These are phyloP conservation scores for Dysdera silvatica DNA, from an alignment of 1,140 invertebrate genomes.

Conservation along the genomic window DNA sequence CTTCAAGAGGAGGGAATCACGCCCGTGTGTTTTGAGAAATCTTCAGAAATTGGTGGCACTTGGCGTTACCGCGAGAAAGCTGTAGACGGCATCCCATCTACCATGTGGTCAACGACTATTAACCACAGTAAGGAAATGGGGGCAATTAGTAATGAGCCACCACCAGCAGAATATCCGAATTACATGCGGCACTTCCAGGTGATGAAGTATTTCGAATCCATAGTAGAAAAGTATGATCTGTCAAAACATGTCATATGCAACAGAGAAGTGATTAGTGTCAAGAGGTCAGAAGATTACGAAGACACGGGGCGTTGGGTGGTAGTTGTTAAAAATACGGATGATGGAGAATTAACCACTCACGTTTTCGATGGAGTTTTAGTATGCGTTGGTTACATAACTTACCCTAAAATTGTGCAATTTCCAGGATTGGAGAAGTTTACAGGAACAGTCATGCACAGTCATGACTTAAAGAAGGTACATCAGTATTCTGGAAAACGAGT, in stretches of 20 bases:
- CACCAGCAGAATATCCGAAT: conserved; percentile 37
- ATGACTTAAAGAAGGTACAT: conserved; percentile 40
- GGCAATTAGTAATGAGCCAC: conserved; percentile 44
- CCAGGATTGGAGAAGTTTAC: conserved; percentile 42
- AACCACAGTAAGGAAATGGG: conserved; percentile 48
- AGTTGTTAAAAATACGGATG: conserved; percentile 25
- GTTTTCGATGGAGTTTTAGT: conserved; percentile 45
- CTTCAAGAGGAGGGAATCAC: conserved; percentile 20
- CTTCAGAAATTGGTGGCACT: conserved; percentile 46
- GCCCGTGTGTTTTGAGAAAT: conserved; percentile 48
- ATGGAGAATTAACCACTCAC: conserved; percentile 27
- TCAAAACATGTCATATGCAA: conserved; percentile 35
- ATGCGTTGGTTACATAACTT: conserved; percentile 39
- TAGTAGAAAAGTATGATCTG: conserved; percentile 34
- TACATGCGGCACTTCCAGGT: conserved; percentile 42
- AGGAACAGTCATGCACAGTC: conserved; percentile 46
- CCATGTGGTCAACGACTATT: conserved; percentile 36
- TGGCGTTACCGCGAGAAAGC: conserved; percentile 47
- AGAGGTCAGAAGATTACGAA: conserved; percentile 37
- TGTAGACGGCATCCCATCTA: conserved; percentile 34
- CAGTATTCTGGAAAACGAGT: conserved; percentile 43
- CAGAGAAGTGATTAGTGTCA: conserved; percentile 38
- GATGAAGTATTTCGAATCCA: conserved; percentile 40
- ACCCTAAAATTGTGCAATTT: conserved; percentile 4
- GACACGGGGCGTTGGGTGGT: conserved; percentile 43